Base-by-base conservation (phyloP, 2,113 vertebrate genomes). In the Ramphastos sulfuratus region DNA sequence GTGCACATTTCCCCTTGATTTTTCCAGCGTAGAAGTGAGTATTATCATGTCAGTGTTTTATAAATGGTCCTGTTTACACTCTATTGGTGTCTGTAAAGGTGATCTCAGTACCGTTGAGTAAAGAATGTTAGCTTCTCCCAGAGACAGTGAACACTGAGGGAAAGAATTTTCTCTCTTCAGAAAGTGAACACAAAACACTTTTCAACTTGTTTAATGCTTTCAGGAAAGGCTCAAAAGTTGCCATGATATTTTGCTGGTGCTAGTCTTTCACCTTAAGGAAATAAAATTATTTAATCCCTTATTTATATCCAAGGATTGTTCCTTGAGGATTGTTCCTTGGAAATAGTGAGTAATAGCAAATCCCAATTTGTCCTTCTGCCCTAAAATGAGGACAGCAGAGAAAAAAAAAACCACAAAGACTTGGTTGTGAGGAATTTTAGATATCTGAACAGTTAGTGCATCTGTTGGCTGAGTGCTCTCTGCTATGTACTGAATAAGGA, bases 311-410 rank as follows among this genome's bases (percentile, higher is more conserved):
- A 59, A 27, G 4, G 17, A 33, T 23, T 33, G 2, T n/a, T 64
- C 10, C 33, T 39, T 70, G 3, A 24, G 4, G 20, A 33, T 23
- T 33, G 2, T 30, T 64, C 10, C 33, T 39, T 70, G 3, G 70
- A 70, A 69, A 35, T 0, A 0, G 4, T 30, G 42, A 63, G 9
- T n/a, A 61, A 76, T 7, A 50, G 18, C 35, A 50, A 74, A 59
- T 59, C 17, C 58, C 31, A 63, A 24, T 15, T 66, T 74, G n/a
- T 54, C 9, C 16, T 33, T 85, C 27, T 44, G 12, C 28, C 10
- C 9, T 33, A 52, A 85, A 59, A 82, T n/a, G 10, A 88, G 12
- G 7, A 24, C n/a, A 83, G 16, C 31, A 88, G 60, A 55, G 85
- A 69, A 50, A 70, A 90, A 72, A 90, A 72, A 54, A 70, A 8